These are phyloP conservation scores for Aricia artaxerxes DNA, from an alignment of 2,888 invertebrate genomes.

Conservation along the genomic window DNA sequence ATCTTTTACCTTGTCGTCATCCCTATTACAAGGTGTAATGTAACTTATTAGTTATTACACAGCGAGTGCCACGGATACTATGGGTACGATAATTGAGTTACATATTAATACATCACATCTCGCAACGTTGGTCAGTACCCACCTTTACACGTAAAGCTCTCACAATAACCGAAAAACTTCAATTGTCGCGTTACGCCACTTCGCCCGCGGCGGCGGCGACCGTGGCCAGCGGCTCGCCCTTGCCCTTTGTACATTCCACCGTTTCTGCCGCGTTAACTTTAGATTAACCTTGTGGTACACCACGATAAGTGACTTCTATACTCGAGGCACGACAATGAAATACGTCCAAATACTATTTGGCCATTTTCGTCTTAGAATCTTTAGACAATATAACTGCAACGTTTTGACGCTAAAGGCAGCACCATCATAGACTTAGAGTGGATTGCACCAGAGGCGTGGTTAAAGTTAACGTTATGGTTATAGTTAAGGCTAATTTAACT, in stretches of 20 bases:
- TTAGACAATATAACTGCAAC: background rate
- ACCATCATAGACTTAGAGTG: no score
- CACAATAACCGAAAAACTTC: background rate
- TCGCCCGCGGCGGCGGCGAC: constrained; percentile 37
- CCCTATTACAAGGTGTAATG: no score
- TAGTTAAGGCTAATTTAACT: no score
- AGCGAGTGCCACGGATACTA: no score
- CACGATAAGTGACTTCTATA: constrained; percentile 17
- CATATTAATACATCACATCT: no score
- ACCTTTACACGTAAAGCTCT: background rate
- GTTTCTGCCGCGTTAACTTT: constrained; percentile 49
- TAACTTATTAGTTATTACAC: no score
- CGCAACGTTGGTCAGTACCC: no score
- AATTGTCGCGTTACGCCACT: constrained; percentile 36
- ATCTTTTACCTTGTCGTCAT: no score
- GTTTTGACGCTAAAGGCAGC: no score
- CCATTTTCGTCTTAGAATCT: background rate
- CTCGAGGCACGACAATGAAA: constrained; percentile 3
- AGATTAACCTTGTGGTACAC: constrained; percentile 34
- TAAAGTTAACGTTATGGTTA: no score
- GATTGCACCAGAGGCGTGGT: no score
- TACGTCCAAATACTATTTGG: background rate
- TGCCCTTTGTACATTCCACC: constrained; percentile 50
- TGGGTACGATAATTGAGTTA: no score
- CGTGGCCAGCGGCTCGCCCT: constrained; percentile 46